Evolutionary conservation across 2,797 vertebrate genomes (phyloP), one percentile per base, ranked within the genome.

Genomic region (Varecia variegata): DNA sequence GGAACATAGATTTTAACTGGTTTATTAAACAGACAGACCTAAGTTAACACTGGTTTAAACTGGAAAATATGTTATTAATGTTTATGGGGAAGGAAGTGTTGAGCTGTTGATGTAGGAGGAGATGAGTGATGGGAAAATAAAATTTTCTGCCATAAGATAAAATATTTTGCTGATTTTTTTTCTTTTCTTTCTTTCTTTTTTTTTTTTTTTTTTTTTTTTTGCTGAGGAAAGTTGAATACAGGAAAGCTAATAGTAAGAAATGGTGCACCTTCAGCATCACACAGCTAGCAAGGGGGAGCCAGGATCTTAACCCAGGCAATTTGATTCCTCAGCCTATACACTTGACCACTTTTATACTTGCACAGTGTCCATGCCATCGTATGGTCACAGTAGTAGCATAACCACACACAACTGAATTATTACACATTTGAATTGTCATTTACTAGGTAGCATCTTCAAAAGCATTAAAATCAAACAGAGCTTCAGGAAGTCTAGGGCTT

Each of bases 381-480:
- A 14, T 50, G 18, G 52, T 77, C 54, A 3, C 25, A 32, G 17
- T 0, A 21, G 52, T 35, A 93, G n/a, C n/a, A 43, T 56, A 38
- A n/a, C 58, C 32, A 30, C 45, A 60, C 20, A 38, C 27, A n/a
- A n/a, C n/a, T n/a, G n/a, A n/a, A n/a, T n/a, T 84, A n/a, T 38
- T 62, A 71, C 23, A 21, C 52, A 27, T 38, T 30, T 50, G 18
- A 65, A 27, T 38, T 60, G n/a, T 71, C 9, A 60, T 70, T 18
- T 74, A 32, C 50, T 71, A 50, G 47, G 47, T 32, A 27, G 62
- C 23, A 25, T 68, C 52, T 87, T 76, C 58, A 52, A 38, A 85
- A 82, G 47, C 8, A 56, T 30, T 54, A n/a, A 77, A 54, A n/a
- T 40, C 68, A 74, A 35, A n/a, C 58, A 90, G 17, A 96, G 43